Percentiles rank a stretch among this genome's conserved stretches.
These are phyloP conservation scores for Oriolus oriolus DNA, from an alignment of 2,113 vertebrate species.

Conservation along the genomic window DNA sequence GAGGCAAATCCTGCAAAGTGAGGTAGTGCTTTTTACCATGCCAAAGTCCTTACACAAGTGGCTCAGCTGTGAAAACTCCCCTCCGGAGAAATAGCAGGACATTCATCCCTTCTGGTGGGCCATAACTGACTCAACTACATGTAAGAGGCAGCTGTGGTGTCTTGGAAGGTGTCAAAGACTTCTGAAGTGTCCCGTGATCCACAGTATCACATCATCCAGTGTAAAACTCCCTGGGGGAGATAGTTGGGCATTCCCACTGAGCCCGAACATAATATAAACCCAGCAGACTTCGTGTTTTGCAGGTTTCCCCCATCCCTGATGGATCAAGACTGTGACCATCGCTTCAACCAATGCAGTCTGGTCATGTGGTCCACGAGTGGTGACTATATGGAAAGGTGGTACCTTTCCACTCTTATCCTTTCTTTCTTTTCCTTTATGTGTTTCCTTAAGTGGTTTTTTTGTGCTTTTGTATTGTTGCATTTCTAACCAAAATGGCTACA, in stretches of 20 bases:
- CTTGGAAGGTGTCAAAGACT: neutral
- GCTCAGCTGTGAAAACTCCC: neutral
- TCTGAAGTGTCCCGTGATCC: neutral
- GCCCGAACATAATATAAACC: neutral
- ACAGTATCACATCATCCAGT: neutral
- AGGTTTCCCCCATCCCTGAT: neutral
- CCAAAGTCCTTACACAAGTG: too few species aligned
- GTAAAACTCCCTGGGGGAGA: neutral
- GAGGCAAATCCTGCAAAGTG: accelerated
- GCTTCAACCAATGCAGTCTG: neutral
- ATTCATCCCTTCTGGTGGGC: neutral
- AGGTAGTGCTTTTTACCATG: neutral
- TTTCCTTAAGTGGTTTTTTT: neutral
- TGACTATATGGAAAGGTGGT: too few species aligned
- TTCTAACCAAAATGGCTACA: neutral
- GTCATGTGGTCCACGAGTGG: accelerated
- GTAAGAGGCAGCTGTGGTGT: neutral
- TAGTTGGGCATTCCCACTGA: neutral
- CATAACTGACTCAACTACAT: neutral
- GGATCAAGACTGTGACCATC: neutral
- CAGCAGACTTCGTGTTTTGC: accelerated
- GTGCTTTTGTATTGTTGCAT: neutral
- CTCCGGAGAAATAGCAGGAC: neutral
- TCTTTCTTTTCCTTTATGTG: neutral
- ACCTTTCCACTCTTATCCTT: neutral